phyloP scores from a whole-genome alignment of 2,113 vertebrate species.

The Genyomyrus donnyi region DNA sequence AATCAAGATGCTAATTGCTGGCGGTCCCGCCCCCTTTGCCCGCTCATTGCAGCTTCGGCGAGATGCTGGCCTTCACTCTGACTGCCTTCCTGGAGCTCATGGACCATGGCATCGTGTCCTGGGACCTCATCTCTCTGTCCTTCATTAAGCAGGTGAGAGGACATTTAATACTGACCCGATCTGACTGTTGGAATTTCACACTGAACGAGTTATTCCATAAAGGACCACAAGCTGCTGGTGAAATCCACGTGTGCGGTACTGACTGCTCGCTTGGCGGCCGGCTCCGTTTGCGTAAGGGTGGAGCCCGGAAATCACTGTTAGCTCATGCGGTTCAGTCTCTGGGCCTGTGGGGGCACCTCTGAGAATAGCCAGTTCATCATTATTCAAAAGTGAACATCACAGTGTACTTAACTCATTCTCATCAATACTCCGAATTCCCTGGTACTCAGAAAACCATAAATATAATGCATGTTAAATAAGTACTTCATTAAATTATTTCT shows the following conservation, averaged over 20 bases:
- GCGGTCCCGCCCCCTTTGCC: background rate
- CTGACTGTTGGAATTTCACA: background rate
- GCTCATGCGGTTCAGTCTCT: background rate
- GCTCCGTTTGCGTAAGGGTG: background rate
- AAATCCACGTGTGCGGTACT: background rate
- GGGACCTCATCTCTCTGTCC: conserved; percentile 92
- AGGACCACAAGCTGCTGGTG: background rate
- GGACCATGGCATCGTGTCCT: conserved; percentile 96
- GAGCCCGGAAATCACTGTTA: background rate
- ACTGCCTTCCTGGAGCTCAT: conserved; percentile 98
- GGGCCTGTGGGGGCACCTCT: background rate
- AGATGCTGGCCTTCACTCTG: conserved; percentile 97
- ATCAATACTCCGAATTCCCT: background rate
- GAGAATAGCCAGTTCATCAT: background rate
- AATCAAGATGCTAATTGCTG: background rate
- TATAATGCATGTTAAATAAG: background rate
- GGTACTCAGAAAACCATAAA: background rate
- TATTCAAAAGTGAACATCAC: background rate
- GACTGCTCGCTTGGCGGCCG: background rate
- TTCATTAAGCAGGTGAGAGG: conserved; percentile 94
- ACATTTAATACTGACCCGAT: background rate
- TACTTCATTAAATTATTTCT: background rate
- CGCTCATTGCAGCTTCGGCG: conserved; percentile 74
- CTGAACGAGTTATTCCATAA: background rate
- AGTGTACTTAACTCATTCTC: background rate